These are phyloP conservation scores for Parambassis ranga DNA, from an alignment of 2,797 vertebrate species.

Conservation along the genomic window DNA sequence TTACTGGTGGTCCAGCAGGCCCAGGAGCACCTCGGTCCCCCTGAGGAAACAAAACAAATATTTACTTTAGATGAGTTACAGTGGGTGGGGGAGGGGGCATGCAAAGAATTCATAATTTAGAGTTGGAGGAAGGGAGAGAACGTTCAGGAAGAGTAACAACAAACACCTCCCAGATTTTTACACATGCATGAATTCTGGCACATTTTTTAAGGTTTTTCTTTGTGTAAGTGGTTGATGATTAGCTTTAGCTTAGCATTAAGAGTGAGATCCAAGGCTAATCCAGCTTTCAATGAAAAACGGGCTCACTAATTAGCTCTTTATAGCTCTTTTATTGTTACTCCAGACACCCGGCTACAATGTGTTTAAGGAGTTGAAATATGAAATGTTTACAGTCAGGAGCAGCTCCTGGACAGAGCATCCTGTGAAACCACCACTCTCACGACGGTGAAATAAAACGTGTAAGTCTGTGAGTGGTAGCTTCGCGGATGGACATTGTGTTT, in stretches of 20 bases:
- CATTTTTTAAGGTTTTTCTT: too few relatives aligned
- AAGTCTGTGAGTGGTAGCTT: too few relatives aligned
- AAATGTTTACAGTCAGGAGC: too few relatives aligned
- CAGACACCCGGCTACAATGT: background rate
- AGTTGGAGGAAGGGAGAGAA: background rate
- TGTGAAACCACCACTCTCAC: too few relatives aligned
- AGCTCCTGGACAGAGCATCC: background rate
- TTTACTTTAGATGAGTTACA: slow-evolving; percentile 73
- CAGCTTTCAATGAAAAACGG: too few relatives aligned
- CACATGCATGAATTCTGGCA: too few relatives aligned
- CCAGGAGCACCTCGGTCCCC: slow-evolving; percentile 93
- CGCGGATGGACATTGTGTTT: too few relatives aligned
- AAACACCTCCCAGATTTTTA: background rate
- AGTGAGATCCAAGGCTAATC: too few relatives aligned
- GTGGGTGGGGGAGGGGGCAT: slow-evolving; percentile 24
- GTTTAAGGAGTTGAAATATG: too few relatives aligned
- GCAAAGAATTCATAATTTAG: slow-evolving; percentile 38
- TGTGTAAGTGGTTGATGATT: background rate
- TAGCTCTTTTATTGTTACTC: background rate
- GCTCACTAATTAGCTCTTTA: background rate
- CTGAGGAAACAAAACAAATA: slow-evolving; percentile 81
- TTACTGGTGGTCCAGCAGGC: slow-evolving; percentile 93
- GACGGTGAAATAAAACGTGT: too few relatives aligned
- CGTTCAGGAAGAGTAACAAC: background rate
- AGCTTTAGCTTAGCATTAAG: background rate